Evolutionary conservation across 2,113 vertebrate genomes (phyloP).

Genomic region (Ariopsis seemanni): DNA sequence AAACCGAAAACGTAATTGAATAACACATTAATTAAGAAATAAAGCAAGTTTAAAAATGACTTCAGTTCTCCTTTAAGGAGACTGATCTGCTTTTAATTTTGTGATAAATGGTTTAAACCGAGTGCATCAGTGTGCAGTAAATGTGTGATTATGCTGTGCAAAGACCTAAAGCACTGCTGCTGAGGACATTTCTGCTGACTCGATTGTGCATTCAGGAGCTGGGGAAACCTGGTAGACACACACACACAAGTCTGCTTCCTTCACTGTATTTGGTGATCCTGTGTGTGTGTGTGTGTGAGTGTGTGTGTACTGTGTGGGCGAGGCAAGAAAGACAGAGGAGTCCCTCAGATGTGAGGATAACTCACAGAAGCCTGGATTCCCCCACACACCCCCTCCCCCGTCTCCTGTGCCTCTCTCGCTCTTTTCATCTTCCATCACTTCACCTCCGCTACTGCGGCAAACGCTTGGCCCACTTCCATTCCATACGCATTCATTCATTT

Average conservation of each 20-base stretch:
- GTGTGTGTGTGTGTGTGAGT: constrained; percentile 14
- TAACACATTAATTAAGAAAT: too few species aligned
- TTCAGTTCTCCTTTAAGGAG: too few species aligned
- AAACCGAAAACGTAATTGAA: too few species aligned
- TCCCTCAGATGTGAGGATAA: constrained; percentile 45
- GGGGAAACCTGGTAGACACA: constrained; percentile 23
- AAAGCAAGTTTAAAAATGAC: too few species aligned
- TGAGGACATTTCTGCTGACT: constrained; percentile 28
- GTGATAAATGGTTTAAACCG: neutral
- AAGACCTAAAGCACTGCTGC: constrained; percentile 9
- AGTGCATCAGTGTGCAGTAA: neutral
- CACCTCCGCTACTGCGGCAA: constrained; percentile 46
- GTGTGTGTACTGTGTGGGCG: constrained; percentile 24
- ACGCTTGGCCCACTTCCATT: constrained; percentile 50
- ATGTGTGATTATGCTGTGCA: neutral
- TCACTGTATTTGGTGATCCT: constrained; percentile 7
- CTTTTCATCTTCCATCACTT: constrained; percentile 47
- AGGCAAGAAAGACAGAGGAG: constrained; percentile 25
- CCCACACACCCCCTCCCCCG: neutral
- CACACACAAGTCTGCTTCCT: constrained; percentile 2
- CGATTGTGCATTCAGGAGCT: constrained; percentile 16
- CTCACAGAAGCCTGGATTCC: constrained; percentile 18
- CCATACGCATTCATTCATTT: constrained; percentile 44
- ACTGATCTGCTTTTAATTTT: neutral
- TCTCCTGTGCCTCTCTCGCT: constrained; percentile 30